Evolutionary conservation across 2,888 invertebrate species (phyloP).

Genomic region (Polydrusus tereticollis): DNA sequence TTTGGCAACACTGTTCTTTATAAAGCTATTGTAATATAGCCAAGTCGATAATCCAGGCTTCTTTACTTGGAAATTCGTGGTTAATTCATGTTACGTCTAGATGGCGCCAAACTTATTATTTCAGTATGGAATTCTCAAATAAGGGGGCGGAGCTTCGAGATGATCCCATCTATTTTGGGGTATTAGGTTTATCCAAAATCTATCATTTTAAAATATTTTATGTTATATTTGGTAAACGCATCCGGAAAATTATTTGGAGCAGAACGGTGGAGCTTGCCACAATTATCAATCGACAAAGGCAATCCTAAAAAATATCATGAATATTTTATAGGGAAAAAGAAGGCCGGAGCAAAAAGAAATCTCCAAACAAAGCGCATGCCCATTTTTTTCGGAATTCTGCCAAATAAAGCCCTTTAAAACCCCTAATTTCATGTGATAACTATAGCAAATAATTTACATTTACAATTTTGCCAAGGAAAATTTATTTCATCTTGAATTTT

Average conservation of each 20-base stretch:
- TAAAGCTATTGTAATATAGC: background rate
- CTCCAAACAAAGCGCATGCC: conserved; percentile 42
- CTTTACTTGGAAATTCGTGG: no score
- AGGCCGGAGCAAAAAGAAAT: conserved; percentile 40
- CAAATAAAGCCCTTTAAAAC: background rate
- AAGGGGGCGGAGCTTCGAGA: background rate
- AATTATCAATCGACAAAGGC: no score
- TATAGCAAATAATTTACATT: background rate
- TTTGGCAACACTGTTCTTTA: no score
- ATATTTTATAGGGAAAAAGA: conserved; percentile 17
- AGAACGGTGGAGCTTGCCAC: no score
- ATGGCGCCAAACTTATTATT: background rate
- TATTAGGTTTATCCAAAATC: background rate
- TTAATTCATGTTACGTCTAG: background rate
- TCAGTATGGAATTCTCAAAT: background rate
- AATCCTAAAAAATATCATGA: background rate
- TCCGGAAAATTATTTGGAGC: background rate
- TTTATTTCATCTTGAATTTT: conserved; percentile 18
- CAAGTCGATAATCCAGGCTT: background rate
- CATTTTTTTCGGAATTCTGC: conserved; percentile 28
- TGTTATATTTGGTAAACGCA: background rate
- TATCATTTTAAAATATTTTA: background rate
- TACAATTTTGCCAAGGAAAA: conserved; percentile 10
- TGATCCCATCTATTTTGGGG: background rate
- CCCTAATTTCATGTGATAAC: background rate